Evolutionary conservation across 2,888 invertebrate genomes (phyloP).

Genomic region (Allophyes oxyacanthae): DNA sequence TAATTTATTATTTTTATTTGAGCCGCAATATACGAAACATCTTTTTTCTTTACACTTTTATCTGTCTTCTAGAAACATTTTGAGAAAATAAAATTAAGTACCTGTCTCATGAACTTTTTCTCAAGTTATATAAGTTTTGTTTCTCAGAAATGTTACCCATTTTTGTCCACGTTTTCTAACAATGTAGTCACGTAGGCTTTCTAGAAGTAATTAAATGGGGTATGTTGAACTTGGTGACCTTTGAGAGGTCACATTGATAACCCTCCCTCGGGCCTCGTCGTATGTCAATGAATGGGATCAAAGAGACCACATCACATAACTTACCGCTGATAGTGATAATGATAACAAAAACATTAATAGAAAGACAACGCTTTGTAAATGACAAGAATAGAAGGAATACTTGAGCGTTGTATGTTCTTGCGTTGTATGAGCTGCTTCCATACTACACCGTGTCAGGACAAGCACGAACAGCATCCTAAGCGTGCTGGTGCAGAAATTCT

Average conservation of each 20-base stretch:
- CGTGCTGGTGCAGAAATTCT: too few relatives aligned
- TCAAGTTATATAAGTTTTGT: conserved; percentile 17
- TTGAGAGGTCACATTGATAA: conserved; percentile 33
- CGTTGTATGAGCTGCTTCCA: too few relatives aligned
- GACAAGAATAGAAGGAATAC: not conserved
- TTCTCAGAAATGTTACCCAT: conserved; percentile 3
- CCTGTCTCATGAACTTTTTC: conserved; percentile 20
- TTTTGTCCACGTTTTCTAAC: conserved; percentile 14
- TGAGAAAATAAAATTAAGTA: conserved; percentile 35
- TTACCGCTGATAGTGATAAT: conserved; percentile 10
- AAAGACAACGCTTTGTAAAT: not conserved
- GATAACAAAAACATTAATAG: conserved; percentile 7
- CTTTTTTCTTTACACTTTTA: conserved; percentile 1
- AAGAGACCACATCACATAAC: not conserved
- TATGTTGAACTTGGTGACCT: conserved; percentile 43
- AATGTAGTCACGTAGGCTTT: conserved; percentile 28
- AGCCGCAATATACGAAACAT: not conserved
- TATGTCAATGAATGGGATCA: conserved; percentile 21
- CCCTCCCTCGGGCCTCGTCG: conserved; percentile 4
- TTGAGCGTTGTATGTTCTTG: not conserved
- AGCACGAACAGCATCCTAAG: too few relatives aligned
- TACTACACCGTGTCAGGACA: too few relatives aligned
- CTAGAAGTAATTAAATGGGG: conserved; percentile 26
- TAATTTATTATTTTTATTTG: too few relatives aligned
- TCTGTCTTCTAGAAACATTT: conserved; percentile 4